phyloP scores from a whole-genome alignment of 2,888 invertebrate species.

The Caenorhabditis sp. region DNA sequence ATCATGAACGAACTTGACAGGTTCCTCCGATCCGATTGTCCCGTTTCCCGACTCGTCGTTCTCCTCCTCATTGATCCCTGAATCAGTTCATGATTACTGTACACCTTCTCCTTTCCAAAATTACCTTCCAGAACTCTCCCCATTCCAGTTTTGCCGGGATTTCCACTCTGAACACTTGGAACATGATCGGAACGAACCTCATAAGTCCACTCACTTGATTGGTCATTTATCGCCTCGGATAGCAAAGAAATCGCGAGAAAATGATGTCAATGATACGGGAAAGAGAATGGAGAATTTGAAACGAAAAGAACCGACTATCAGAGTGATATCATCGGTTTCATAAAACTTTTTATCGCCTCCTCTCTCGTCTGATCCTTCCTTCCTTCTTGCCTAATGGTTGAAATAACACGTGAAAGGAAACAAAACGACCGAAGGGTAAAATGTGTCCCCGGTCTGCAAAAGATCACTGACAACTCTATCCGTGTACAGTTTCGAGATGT shows the following conservation, averaged over 20 bases:
- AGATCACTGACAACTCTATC: slow-evolving; percentile 3
- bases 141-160: background rate
- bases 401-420: background rate
- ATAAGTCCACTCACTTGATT: slow-evolving; percentile 4
- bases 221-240: background rate
- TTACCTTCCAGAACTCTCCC: background rate
- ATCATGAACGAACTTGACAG: background rate
- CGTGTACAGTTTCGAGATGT: too few species aligned
- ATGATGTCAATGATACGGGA: background rate
- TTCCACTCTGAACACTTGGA: background rate
- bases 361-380: background rate
- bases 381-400: background rate
- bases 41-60: slow-evolving; percentile 20
- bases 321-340: slow-evolving; percentile 8
- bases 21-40: background rate
- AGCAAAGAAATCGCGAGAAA: background rate
- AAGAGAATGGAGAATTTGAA: background rate
- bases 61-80: slow-evolving; percentile 48
- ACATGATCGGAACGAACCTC: background rate
- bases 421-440: background rate
- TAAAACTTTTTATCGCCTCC: slow-evolving; percentile 10
- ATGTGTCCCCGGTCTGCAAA: background rate
- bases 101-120: background rate
- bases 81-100: background rate
- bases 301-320: slow-evolving; percentile 1